A percentile compares a stretch with the other conserved stretches of the same genome.
Evolutionary conservation across 1,140 invertebrate species (phyloP).

Genomic region (Antheraea pernyi): DNA sequence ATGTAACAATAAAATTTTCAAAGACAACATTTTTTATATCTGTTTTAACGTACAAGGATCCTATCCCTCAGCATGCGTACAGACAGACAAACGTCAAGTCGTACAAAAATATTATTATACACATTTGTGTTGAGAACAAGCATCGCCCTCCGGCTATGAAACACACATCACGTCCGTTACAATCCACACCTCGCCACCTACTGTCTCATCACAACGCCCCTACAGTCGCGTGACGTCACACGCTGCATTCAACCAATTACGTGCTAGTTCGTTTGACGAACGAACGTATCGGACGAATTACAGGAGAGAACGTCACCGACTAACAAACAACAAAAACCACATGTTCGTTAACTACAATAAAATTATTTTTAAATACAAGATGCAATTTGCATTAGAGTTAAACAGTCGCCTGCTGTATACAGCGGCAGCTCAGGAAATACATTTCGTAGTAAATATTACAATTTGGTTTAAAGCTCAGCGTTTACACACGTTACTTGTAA

Average conservation of each 20-base stretch:
- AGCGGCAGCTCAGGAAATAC: not conserved
- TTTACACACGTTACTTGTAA: not conserved
- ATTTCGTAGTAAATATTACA: not conserved
- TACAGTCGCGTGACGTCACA: not conserved
- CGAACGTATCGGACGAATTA: not conserved
- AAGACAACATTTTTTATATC: conserved; percentile 76
- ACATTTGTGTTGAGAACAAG: not conserved
- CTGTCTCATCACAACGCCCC: no score
- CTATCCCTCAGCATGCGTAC: conserved; percentile 42
- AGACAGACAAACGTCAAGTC: conserved; percentile 8
- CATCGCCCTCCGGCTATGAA: not conserved
- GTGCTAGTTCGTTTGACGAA: not conserved
- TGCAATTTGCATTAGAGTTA: not conserved
- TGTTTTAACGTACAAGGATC: conserved; percentile 62
- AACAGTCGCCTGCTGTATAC: not conserved
- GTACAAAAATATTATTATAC: not conserved
- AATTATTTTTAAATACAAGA: not conserved
- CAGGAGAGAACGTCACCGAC: not conserved
- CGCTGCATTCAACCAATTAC: not conserved
- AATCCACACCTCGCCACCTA: no score
- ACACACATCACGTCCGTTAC: no score
- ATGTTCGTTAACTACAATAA: not conserved
- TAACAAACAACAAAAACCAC: not conserved
- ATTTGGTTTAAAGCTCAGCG: not conserved
- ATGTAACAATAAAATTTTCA: conserved; percentile 78